A percentile compares a stretch with the other conserved stretches of the same genome.
Conservation (phyloP, 2,113 vertebrate genomes). For the Bubo scandiacus region DNA sequence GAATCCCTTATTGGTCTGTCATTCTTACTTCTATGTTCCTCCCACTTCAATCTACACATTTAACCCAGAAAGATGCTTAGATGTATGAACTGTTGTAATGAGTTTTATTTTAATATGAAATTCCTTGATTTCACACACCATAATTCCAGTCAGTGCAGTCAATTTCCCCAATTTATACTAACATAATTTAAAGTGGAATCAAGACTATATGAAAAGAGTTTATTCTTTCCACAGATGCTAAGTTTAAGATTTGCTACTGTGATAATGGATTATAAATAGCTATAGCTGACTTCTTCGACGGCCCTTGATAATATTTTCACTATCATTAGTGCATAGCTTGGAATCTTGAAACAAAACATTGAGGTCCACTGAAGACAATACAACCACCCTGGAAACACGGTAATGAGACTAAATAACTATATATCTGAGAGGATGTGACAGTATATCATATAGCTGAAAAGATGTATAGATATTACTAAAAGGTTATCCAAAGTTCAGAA, state of each 20-base stretch:
- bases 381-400: background rate
- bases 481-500: background rate
- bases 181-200: background rate
- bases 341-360: background rate
- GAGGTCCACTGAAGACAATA: background rate
- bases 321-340: background rate
- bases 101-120: background rate
- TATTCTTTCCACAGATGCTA: background rate
- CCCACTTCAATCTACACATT: background rate
- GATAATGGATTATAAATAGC: slow-evolving; percentile 32
- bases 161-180: background rate
- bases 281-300: background rate
- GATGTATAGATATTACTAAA: background rate
- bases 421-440: background rate
- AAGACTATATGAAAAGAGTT: slow-evolving; percentile 18
- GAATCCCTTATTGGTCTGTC: background rate
- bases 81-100: background rate
- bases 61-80: background rate
- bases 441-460: background rate
- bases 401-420: background rate
- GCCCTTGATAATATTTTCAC: background rate
- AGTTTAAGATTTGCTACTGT: slow-evolving; percentile 11
- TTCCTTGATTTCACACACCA: background rate
- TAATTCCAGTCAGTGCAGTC: background rate
- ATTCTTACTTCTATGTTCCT: background rate